Conservation (phyloP, 1,140 invertebrate genomes). For the Bombus waltoni region DNA sequence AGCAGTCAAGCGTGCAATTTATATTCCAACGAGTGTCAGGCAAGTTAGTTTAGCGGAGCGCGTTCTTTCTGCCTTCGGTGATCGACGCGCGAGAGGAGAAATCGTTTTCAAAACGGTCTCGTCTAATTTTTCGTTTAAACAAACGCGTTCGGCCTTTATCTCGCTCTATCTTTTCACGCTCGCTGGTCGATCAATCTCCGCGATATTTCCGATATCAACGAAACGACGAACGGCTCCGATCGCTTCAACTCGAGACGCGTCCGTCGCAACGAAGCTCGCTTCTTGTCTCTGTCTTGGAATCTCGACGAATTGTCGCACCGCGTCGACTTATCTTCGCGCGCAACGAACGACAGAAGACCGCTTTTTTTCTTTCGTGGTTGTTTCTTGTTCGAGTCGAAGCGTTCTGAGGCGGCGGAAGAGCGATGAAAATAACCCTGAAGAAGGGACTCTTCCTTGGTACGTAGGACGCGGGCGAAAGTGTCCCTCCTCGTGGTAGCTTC, state of each 20-base stretch:
- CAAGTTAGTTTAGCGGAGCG: slow-evolving; percentile 27
- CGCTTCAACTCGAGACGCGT: background rate
- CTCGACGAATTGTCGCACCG: background rate
- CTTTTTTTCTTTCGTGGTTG: background rate
- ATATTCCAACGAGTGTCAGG: slow-evolving; percentile 23
- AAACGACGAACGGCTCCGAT: background rate
- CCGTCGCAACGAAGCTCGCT: slow-evolving; percentile 20
- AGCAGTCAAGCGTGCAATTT: slow-evolving; percentile 28
- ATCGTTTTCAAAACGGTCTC: slow-evolving; percentile 21
- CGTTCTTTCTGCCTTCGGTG: background rate
- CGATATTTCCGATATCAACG: slow-evolving; percentile 29
- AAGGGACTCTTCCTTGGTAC: background rate
- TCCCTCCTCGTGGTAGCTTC: no score
- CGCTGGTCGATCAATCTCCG: slow-evolving; percentile 8
- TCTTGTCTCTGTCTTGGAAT: background rate
- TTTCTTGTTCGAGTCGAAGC: background rate
- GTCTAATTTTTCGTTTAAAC: slow-evolving; percentile 40
- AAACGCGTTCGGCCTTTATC: background rate
- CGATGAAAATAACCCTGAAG: slow-evolving; percentile 31
- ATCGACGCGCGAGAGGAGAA: slow-evolving; percentile 2
- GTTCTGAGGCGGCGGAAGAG: slow-evolving; percentile 19
- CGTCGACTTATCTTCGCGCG: slow-evolving; percentile 14
- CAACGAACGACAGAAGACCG: background rate
- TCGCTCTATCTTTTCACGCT: background rate
- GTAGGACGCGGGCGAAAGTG: background rate